These are phyloP conservation scores for Tricholauxania praeusta DNA, from an alignment of 2,888 invertebrate species.

Conservation along the genomic window DNA sequence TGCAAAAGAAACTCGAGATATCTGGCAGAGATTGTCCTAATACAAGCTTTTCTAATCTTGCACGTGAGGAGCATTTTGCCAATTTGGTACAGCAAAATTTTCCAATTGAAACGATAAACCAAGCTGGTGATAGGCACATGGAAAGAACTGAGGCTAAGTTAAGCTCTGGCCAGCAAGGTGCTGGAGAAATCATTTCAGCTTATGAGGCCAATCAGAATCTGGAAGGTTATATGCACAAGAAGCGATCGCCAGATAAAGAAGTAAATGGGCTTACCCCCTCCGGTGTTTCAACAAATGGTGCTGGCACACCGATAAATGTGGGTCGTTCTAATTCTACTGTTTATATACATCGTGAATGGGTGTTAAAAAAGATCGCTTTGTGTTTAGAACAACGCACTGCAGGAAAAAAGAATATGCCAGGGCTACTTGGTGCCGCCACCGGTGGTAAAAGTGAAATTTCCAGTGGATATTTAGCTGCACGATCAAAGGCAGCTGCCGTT, in stretches of 20 bases:
- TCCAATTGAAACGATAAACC: conserved; percentile 55
- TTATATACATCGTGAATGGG: conserved; percentile 84
- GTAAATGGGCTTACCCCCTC: conserved; percentile 57
- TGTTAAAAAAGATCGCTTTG: conserved; percentile 91
- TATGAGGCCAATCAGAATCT: conserved; percentile 63
- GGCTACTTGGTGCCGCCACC: conserved; percentile 44
- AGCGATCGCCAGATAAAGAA: conserved; percentile 66
- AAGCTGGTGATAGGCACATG: conserved; percentile 44
- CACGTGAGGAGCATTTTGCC: conserved; percentile 68
- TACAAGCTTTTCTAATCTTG: conserved; percentile 67
- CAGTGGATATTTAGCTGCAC: conserved; percentile 58
- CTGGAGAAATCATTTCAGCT: conserved; percentile 33
- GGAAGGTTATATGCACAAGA: conserved; percentile 65
- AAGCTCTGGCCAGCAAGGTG: conserved; percentile 44
- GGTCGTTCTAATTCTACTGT: conserved; percentile 51
- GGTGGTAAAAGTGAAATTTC: conserved; percentile 49
- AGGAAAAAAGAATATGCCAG: conserved; percentile 73
- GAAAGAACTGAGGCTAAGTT: conserved; percentile 48
- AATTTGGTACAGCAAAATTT: conserved; percentile 68
- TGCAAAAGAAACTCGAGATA: conserved; percentile 67
- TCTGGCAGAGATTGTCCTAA: conserved; percentile 66
- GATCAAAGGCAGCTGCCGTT: conserved; percentile 61
- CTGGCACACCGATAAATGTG: conserved; percentile 26
- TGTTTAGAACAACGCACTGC: conserved; percentile 91
- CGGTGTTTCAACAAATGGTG: conserved; percentile 18